These are phyloP conservation scores for Deilephila elpenor DNA, from an alignment of 2,888 invertebrate species.

Conservation along the genomic window DNA sequence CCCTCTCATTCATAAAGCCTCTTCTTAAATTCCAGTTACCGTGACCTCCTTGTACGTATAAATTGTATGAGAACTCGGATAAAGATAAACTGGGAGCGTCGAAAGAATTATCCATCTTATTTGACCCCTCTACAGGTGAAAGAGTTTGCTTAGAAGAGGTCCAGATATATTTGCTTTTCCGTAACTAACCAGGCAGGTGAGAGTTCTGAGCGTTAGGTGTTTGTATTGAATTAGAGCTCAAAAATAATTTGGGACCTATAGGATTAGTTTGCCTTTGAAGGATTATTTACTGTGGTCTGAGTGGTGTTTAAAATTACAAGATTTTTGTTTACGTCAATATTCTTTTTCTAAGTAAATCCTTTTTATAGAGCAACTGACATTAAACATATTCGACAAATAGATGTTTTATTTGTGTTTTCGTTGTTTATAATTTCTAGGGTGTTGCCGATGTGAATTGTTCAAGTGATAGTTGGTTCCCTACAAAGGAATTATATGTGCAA, in stretches of 20 bases:
- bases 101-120: neutral
- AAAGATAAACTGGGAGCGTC: constrained; percentile 25
- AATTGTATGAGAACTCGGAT: constrained; percentile 45
- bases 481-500: too few species aligned
- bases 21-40: constrained; percentile 48
- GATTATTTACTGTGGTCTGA: neutral
- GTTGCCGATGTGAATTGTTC: too few species aligned
- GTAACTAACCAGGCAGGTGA: neutral
- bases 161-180: neutral
- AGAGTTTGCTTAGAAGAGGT: neutral
- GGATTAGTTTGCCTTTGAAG: neutral
- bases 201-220: neutral
- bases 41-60: constrained; percentile 42
- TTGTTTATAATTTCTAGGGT: too few species aligned
- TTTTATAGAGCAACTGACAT: too few species aligned
- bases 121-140: neutral
- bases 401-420: too few species aligned
- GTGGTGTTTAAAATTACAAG: too few species aligned
- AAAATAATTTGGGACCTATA: neutral
- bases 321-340: too few species aligned
- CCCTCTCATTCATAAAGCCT: constrained; percentile 40
- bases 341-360: too few species aligned
- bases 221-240: neutral
- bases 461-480: too few species aligned
- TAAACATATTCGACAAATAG: too few species aligned